phyloP scores from a whole-genome alignment of 2,797 vertebrate genomes.

The Myotis planiceps region DNA sequence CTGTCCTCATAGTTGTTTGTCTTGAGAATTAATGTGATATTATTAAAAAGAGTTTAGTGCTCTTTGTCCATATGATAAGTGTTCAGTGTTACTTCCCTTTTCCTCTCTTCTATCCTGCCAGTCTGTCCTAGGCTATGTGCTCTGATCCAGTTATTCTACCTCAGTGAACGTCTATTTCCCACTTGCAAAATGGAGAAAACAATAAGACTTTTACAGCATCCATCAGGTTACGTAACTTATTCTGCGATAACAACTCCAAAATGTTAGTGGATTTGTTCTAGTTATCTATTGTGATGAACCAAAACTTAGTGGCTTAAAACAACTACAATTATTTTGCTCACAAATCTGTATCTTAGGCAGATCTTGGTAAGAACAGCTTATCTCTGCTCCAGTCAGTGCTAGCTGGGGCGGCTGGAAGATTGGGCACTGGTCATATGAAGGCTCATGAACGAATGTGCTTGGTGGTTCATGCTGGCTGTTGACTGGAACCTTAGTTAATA shows the following conservation, averaged over 20 bases:
- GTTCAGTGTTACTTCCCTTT: not conserved
- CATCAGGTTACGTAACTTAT: not conserved
- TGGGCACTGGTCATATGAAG: not conserved
- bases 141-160: not conserved
- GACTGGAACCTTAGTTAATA: not conserved
- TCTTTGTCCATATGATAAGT: not conserved
- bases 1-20: not conserved
- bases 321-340: not conserved
- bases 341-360: not conserved
- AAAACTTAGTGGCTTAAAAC: not conserved
- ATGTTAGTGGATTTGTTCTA: not conserved
- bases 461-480: not conserved
- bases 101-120: not conserved
- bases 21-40: not conserved
- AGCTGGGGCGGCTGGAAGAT: too few species aligned
- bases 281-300: not conserved
- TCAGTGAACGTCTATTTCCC: not conserved
- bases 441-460: not conserved
- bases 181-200: not conserved
- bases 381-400: not conserved
- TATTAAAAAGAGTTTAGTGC: not conserved
- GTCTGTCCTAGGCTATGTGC: not conserved
- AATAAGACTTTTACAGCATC: not conserved
- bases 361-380: not conserved
- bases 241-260: not conserved